Base-by-base conservation (phyloP, 2,113 vertebrate genomes). In the Steatornis caripensis region DNA sequence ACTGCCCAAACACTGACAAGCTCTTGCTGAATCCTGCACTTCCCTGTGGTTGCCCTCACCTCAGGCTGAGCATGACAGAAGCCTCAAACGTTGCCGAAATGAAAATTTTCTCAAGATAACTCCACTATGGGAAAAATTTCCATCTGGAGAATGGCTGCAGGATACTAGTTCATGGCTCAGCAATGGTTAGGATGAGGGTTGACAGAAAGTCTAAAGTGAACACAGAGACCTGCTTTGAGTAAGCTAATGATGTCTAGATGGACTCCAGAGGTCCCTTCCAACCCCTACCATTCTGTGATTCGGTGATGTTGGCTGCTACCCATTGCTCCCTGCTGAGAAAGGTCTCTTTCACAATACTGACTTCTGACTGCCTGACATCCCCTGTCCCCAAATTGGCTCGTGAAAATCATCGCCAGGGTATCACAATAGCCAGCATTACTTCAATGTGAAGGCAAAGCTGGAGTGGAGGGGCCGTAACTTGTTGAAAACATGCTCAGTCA, bases 311-410 rank as follows among this genome's bases (percentile, higher is more conserved):
- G 21, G 16, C 29, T 69, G 43, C 27, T 34, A 9, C 16, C 3
- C 32, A 8, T 23, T 1, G 0, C 19, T 69, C 27, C 19, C 26
- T 60, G 34, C 7, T 3, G 1, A 80, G 20, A 89, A 19, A 2
- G 1, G 0, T 18, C 9, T 48, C 39, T 46, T 37, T 36, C 51
- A 24, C 5, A 0, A 6, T 18, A 9, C 61, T 48, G 30, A 29
- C 11, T 51, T 91, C 49, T 10, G 24, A 24, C 36, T 37, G 8
- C 60, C 45, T 37, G 61, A 30, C 15, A 82, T 13, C 4, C 32
- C 9, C 4, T 1, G 0, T 17, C 14, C 18, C 26, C 21, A 30
- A 29, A 69, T 7, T 3, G 2, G 16, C 26, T 62, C 45, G 24
- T 72, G 29, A 37, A 91, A 90, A 48, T 19, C 15, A 29, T 27